phyloP scores from a whole-genome alignment of 2,113 vertebrate genomes.

The Sus scrofa region T2T-Sscrofa CM000824.6:115856001-115856500 shows the following conservation, averaged over 20 bases:
- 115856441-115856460: neutral
- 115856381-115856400: too few relatives aligned
- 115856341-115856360: neutral
- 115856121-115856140: neutral
- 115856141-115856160: neutral
- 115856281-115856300: neutral
- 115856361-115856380: neutral
- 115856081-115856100: conserved; percentile 12
- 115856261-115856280: neutral
- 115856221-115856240: neutral
- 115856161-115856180: neutral
- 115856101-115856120: neutral
- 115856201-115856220: neutral
- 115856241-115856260: neutral
- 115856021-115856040: neutral
- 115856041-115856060: neutral
- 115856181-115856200: neutral
- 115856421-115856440: neutral
- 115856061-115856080: neutral
- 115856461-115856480: neutral
- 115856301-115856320: neutral
- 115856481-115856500: neutral
- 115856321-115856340: neutral
- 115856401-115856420: neutral
- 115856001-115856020: neutral